Evolutionary conservation across 2,888 invertebrate genomes (phyloP), one percentile per base, ranked within the genome.

Genomic region (Drosophila suboccidentalis): DNA sequence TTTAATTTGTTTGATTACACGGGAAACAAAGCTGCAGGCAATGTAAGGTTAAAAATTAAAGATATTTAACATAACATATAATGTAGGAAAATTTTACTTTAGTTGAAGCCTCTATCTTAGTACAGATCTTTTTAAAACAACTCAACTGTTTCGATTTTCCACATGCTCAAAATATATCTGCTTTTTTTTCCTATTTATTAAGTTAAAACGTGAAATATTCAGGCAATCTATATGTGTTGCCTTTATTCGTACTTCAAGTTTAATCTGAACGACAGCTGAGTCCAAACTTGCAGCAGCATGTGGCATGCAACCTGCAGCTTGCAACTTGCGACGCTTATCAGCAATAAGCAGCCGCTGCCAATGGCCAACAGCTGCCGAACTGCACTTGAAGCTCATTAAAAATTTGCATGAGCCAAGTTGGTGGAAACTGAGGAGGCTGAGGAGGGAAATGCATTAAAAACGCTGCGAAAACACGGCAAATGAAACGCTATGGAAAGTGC

Each of bases 371-470:
- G 78, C 78, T 82, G 61, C 38, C 57, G 32, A 69, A 58, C 53
- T 71, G 71, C 89, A 88, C 84, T 86, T 86, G 84, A 72, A 88
- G 89, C 89, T 88, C 89, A 88, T 84, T 84, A 88, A 84, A 88
- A 88, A 71, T 77, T 54, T 76, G 53, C 65, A 54, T 66, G 70
- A 80, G 70, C 67, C 64, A 61, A 61, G 74, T 39, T 64, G 34
- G 15, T 22, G 51, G n/a, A 34, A 44, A 34, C 17, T 17, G 11
- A 22, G 22, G 4, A 22, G 22, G 13, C 8, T 22, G 41, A 15
- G 43, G 50, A 15, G 43, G 50, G 41, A 44, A 87, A 72, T 68
- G 76, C 81, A 87, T 83, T 86, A 83, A 84, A 84, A 88, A 70
- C 55, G 75, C 63, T 53, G 57, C 57, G 36, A 50, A 50, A 50